Evolutionary conservation across 2,888 invertebrate genomes (phyloP), one percentile per base, ranked within the genome.

Genomic region (Lepidochrysops patricia): DNA sequence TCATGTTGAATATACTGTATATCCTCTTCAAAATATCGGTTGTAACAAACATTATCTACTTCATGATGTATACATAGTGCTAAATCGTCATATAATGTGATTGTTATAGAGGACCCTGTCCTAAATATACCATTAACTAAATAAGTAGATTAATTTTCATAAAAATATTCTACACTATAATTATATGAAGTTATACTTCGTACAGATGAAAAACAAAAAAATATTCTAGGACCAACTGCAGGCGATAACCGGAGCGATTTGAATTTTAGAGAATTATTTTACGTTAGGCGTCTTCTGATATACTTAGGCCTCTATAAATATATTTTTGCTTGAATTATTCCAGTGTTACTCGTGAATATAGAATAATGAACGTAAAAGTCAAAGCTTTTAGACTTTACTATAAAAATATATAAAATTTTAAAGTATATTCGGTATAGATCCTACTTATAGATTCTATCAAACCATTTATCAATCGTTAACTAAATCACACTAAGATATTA

Each of bases 181-280:
- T 19, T 9, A 19, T 4, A 29, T 9, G 54, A 54, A 32, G 19
- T 54, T 19, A 19, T 1, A 32, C 32, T 54, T 54, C 32, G 19
- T 43, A 9, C 43, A 19, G 19, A 23, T 19, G 19, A 19, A 54
- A 54, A 32, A 19, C 12, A 32, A 32, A 54, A 61, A 57, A 37
- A 64, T 62, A 66, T 62, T 48, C 60, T 66, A 66, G 66, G 66
- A 66, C 66, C 66, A 66, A 66, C 58, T n/a, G n/a, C n/a, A 63
- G 43, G 61, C 61, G 63, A 54, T 23, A 54, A 7, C 19, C 54
- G 19, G 59, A 56, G 62, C 63, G 57, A 64, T 63, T 64, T 63
- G 63, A 60, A 63, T 66, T 60, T 65, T 61, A 48, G 49, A 61
- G 48, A 34, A 58, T 62, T 50, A 60, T 60, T 64, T 62, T 65